Percentiles rank a stretch among this genome's conserved stretches.
These are phyloP conservation scores for Hoplostethus mediterraneus DNA, from an alignment of 2,797 vertebrate species.

Conservation along the genomic window DNA sequence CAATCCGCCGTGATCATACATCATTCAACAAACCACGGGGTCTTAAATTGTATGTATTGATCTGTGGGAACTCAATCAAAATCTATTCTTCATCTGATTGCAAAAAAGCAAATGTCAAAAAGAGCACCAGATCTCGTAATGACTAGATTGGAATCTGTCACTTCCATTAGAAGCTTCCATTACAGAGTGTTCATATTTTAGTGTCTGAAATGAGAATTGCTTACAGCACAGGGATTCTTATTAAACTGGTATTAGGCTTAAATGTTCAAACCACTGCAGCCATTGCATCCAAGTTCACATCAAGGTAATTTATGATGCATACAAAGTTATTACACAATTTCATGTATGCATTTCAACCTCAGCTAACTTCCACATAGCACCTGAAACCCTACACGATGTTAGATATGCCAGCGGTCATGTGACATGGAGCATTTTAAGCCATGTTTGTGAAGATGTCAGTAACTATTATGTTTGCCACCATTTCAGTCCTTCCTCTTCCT, in stretches of 20 bases:
- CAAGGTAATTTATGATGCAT: not conserved
- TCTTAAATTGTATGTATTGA: conserved; percentile 36
- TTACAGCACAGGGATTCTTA: not conserved
- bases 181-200: conserved; percentile 1
- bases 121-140: conserved; percentile 18
- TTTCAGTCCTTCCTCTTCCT: conserved; percentile 1
- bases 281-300: conserved; percentile 42
- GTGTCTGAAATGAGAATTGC: conserved; percentile 24
- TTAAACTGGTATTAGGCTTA: not conserved
- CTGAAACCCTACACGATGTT: conserved; percentile 22
- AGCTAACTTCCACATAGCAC: conserved; percentile 40
- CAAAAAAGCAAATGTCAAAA: conserved; percentile 39
- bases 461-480: not conserved
- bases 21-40: conserved; percentile 29
- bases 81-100: conserved; percentile 50
- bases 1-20: conserved; percentile 34
- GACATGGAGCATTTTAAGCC: conserved; percentile 5
- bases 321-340: conserved; percentile 6
- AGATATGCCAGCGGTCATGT: conserved; percentile 4
- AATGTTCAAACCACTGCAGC: conserved; percentile 25
- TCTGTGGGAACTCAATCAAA: conserved; percentile 41
- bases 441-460: conserved; percentile 1
- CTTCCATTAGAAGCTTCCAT: too few species aligned
- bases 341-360: conserved; percentile 33
- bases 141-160: not conserved